Evolutionary conservation across 1,140 invertebrate genomes (phyloP).

Genomic region (Rhagoletis zephyria): DNA sequence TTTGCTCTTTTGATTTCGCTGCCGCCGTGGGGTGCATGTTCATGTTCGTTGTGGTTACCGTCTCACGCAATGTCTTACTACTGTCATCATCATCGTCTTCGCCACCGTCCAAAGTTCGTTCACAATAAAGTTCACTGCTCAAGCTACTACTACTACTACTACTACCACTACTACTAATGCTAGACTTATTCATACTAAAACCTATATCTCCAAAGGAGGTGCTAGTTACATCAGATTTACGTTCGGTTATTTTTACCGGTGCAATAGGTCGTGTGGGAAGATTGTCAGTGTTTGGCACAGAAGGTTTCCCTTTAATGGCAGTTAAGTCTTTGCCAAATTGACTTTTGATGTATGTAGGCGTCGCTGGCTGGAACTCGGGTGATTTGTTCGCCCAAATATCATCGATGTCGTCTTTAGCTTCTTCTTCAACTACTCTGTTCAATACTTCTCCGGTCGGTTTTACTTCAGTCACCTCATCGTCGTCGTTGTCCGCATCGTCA

Average conservation of each 20-base stretch:
- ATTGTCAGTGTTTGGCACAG: neutral
- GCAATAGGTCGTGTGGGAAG: constrained; percentile 17
- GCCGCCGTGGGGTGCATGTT: neutral
- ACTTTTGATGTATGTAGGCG: constrained; percentile 59
- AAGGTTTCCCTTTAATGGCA: neutral
- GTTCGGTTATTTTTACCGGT: constrained; percentile 29
- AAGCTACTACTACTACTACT: constrained; percentile 44
- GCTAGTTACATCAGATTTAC: neutral
- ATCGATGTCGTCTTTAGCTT: constrained; percentile 60
- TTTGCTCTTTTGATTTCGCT: neutral
- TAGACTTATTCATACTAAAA: neutral
- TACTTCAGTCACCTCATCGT: constrained; percentile 24
- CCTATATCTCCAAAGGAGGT: neutral
- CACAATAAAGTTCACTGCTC: constrained; percentile 51
- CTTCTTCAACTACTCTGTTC: neutral
- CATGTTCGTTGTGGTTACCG: constrained; percentile 34
- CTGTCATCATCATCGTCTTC: constrained; percentile 9
- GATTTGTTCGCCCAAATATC: constrained; percentile 69
- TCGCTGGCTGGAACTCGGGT: constrained; percentile 64
- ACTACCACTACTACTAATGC: constrained; percentile 6
- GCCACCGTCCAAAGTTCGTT: constrained; percentile 3
- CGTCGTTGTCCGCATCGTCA: constrained; percentile 38
- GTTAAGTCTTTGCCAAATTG: constrained; percentile 44
- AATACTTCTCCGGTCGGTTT: constrained; percentile 27
- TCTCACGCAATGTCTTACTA: constrained; percentile 28